Evolutionary conservation across 1,140 invertebrate species (phyloP), one percentile per base, ranked within the genome.

Genomic region (Ostrea edulis): DNA sequence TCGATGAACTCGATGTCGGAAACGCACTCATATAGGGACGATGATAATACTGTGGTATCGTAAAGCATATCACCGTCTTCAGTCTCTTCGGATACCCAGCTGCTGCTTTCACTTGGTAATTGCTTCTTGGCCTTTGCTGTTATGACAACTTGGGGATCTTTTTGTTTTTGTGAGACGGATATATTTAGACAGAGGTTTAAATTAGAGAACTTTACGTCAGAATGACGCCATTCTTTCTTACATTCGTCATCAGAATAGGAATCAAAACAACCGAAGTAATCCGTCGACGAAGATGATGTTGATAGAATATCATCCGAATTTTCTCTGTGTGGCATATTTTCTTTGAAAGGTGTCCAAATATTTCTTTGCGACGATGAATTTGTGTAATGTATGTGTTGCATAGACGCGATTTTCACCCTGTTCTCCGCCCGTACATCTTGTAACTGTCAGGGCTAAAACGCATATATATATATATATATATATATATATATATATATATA

Each of bases 191-290:
- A 77, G 9, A 77, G 68, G 25, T 77, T 77, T 25, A 77, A 77
- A 77, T 25, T 14, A 29, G 22, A 29, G 29, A 77, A 77, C 25
- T 77, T 25, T 35, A 25, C 25, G 29, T 77, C 68, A 29, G 35
- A 77, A 77, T 77, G 68, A 12, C 25, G 25, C 25, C 25, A 29
- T 77, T 77, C 68, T 29, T 29, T 29, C 12, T 14, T 25, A 11
- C 29, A 14, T 11, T 77, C 68, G 2, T 77, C 68, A 11, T 77
- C 68, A 35, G 68, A 77, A 29, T 77, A 25, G 14, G 68, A 77
- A 77, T 77, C 68, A 77, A 77, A 77, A 44, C 68, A 77, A 35
- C 68, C 35, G 68, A 77, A 77, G 25, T 77, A 77, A 77, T 77
- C 68, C 25, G 68, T 77, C 68, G 25, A 35, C 12, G 68, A 77